Evolutionary conservation across 2,113 vertebrate genomes (phyloP).

Genomic region (Thunnus thynnus): DNA sequence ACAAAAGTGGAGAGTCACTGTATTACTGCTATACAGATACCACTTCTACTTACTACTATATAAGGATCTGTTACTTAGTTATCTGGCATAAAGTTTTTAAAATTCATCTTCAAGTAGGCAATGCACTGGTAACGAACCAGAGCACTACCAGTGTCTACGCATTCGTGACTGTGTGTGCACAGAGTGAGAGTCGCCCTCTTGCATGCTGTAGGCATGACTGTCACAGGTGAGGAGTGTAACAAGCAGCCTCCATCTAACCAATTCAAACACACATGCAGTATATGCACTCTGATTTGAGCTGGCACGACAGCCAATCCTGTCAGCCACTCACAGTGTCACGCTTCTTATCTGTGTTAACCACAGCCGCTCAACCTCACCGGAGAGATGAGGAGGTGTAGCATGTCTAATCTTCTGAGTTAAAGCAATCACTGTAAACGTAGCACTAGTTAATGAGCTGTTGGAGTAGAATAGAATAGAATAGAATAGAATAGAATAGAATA

Average conservation of each 20-base stretch:
- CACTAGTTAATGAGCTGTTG: constrained; percentile 28
- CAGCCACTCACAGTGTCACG: constrained; percentile 36
- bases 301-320: constrained; percentile 59
- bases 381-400: constrained; percentile 37
- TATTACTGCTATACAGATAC: neutral
- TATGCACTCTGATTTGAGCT: constrained; percentile 36
- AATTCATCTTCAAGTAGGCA: neutral
- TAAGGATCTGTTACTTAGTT: neutral
- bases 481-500: neutral
- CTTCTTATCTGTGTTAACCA: constrained; percentile 60
- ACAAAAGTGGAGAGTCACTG: constrained; percentile 12
- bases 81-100: neutral
- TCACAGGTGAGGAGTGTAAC: constrained; percentile 63
- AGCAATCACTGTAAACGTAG: constrained; percentile 31
- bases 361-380: constrained; percentile 24
- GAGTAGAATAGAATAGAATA: constrained; percentile 9
- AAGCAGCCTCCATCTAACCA: constrained; percentile 36
- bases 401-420: constrained; percentile 54
- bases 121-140: neutral
- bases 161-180: neutral
- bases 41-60: too few relatives aligned
- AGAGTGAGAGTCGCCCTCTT: neutral
- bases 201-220: constrained; percentile 41
- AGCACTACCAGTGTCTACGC: neutral
- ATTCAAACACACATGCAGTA: constrained; percentile 33